A percentile compares a stretch with the other conserved stretches of the same genome.
phyloP scores from a whole-genome alignment of 2,113 vertebrate genomes.

The Semicossyphus pulcher region DNA sequence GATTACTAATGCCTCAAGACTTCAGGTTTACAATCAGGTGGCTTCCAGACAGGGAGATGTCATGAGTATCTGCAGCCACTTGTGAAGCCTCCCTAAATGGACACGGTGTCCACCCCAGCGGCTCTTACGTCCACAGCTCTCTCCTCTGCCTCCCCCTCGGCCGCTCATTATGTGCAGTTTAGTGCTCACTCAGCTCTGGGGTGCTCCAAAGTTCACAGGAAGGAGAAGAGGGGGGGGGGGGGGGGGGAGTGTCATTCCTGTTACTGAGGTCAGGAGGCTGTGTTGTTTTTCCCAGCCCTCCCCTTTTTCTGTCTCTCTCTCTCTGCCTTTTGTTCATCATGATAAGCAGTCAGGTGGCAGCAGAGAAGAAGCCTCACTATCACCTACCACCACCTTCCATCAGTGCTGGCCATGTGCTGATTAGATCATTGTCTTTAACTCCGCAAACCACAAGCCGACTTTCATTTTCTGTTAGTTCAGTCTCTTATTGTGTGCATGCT shows the following conservation, averaged over 20 bases:
- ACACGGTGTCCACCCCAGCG: slow-evolving; percentile 8
- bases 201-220: slow-evolving; percentile 70
- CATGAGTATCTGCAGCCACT: slow-evolving; percentile 35
- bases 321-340: slow-evolving; percentile 32
- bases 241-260: slow-evolving; percentile 30
- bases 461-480: slow-evolving; percentile 1
- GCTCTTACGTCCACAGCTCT: not conserved
- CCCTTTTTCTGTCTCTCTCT: slow-evolving; percentile 11
- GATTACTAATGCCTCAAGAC: slow-evolving; percentile 46
- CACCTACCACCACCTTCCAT: slow-evolving; percentile 32
- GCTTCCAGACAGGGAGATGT: slow-evolving; percentile 43
- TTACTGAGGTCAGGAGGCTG: slow-evolving; percentile 54
- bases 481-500: not conserved
- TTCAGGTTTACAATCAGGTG: slow-evolving; percentile 47
- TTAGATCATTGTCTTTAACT: slow-evolving; percentile 57
- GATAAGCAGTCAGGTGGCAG: slow-evolving; percentile 67
- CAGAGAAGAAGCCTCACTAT: slow-evolving; percentile 18
- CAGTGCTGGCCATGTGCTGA: slow-evolving; percentile 34
- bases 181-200: slow-evolving; percentile 59
- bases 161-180: slow-evolving; percentile 45
- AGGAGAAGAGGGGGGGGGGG: slow-evolving; percentile 12
- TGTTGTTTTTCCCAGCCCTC: slow-evolving; percentile 47
- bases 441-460: not conserved
- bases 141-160: slow-evolving; percentile 16
- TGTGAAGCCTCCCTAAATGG: slow-evolving; percentile 50